Conservation (phyloP, 2,888 invertebrate genomes). For the Argyresthia goedartella region DNA sequence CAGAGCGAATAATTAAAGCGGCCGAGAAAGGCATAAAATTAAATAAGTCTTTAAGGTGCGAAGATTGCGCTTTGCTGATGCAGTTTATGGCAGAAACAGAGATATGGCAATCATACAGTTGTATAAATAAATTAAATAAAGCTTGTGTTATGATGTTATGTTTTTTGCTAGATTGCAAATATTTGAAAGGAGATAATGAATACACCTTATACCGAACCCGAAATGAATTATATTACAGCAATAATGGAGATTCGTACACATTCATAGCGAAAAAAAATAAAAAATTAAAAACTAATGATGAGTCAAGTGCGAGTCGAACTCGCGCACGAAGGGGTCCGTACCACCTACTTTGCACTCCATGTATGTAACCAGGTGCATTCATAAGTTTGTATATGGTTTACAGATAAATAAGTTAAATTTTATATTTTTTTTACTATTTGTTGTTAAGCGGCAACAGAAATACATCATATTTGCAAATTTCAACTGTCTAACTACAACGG, state of each 20-base stretch:
- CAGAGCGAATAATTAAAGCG: slow-evolving; percentile 60
- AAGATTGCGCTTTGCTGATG: neutral
- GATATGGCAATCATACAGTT: neutral
- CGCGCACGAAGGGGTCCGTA: no score
- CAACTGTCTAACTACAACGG: no score
- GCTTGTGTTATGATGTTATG: neutral
- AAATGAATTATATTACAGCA: no score
- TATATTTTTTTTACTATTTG: neutral
- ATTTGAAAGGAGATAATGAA: neutral
- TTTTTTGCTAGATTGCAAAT: neutral
- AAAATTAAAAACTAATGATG: neutral
- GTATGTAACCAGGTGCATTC: no score
- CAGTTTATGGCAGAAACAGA: neutral
- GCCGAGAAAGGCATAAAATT: slow-evolving; percentile 64
- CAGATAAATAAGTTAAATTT: neutral
- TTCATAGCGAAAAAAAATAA: neutral
- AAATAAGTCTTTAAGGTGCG: slow-evolving; percentile 36
- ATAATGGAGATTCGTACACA: neutral
- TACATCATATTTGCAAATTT: no score
- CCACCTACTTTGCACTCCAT: no score
- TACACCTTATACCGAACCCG: no score
- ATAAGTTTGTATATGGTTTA: no score
- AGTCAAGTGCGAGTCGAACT: neutral
- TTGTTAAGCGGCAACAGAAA: no score
- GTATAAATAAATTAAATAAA: neutral